Evolutionary conservation across 2,888 invertebrate genomes (phyloP), one percentile per base, ranked within the genome.

Genomic region (Rhagonycha fulva): DNA sequence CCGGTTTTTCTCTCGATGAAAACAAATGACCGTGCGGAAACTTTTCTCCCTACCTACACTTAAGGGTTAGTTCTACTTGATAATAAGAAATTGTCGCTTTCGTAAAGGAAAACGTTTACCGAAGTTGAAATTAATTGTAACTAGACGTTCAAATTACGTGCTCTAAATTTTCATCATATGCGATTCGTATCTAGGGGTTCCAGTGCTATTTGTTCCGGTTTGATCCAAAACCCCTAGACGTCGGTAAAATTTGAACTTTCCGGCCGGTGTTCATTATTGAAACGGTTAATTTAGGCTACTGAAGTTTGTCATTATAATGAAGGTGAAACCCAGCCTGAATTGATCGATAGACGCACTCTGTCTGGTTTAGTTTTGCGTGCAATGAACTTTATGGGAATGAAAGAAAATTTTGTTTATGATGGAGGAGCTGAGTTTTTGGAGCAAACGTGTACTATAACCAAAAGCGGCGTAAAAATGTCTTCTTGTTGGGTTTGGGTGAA

Each of bases 391-490:
- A 32, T n/a, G 47, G 47, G n/a, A 47, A 47, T 7, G 47, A n/a
- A 47, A 47, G 47, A n/a, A 47, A 47, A 12, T 47, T 47, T 47
- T 47, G 47, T 47, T 47, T 47, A 7, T n/a, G n/a, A 61, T 61
- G 12, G 61, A 61, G 14, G 24, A 24, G 63, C 14, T 12, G 23
- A 4, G 26, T 24, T 66, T 14, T 14, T 26, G 63, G 24, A n/a
- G 26, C 26, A n/a, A n/a, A 24, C 1, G 9, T 24, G 24, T 24
- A 23, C 2, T 63, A 19, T 69, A 67, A 62, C 66, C 68, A 63
- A 70, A 76, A 66, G 60, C 70, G 76, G 76, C 19, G 19, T 70
- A 72, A 73, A 75, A 62, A 72, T 71, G 26, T 47, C 61, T 69
- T 26, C 61, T 47, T 24, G 11, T 67, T 32, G 19, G 19, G 26